Base-by-base conservation (phyloP, 2,797 vertebrate genomes). In the Chiroxiphia lanceolata region DNA sequence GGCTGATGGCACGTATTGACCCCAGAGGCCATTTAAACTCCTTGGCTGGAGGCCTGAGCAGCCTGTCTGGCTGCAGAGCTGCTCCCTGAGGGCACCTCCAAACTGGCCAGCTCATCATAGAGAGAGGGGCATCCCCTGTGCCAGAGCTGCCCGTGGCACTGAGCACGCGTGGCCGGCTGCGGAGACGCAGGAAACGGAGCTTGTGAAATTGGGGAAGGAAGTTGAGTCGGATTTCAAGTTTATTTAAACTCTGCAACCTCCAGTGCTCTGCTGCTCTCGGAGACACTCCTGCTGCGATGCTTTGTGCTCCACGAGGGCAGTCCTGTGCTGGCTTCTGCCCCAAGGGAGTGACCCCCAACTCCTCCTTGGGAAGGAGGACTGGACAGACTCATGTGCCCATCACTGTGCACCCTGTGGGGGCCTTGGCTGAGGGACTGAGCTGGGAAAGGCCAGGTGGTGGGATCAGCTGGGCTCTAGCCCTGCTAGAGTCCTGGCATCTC, bases 151-250 rank as follows among this genome's bases (percentile, higher is more conserved):
- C 92, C 22, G 2, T 26, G 31, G 89, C 84, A 77, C 83, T 83
- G 90, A 82, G 90, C 15, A 5, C 3, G 69, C 64, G 80, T 63
- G 81, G 68, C 34, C 4, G 22, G 53, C 89, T 59, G 72, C 17
- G 0, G 85, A 95, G 93, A 72, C 79, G 54, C 96, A 96, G 97
- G 97, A 97, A 97, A 86, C 4, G 0, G 57, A 94, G 94, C 94
- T 87, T 93, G 95, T 96, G 91, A 97, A 97, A 97, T 91, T 97
- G 95, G 96, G 97, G 97, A 97, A 97, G 98, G 97, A 98, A 98
- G 97, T 92, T 92, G 95, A 83, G 95, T 89, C 88, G 93, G 36
- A n/a, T 95, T 97, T 96, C 83, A 83, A 90, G 90, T 97, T 97
- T 96, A 95, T 96, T 97, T 97, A 97, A 98, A 97, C 97, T 96